Percentiles rank a stretch among this genome's conserved stretches.
Evolutionary conservation across 2,113 vertebrate species (phyloP).

Genomic region (Arizona elegans): DNA sequence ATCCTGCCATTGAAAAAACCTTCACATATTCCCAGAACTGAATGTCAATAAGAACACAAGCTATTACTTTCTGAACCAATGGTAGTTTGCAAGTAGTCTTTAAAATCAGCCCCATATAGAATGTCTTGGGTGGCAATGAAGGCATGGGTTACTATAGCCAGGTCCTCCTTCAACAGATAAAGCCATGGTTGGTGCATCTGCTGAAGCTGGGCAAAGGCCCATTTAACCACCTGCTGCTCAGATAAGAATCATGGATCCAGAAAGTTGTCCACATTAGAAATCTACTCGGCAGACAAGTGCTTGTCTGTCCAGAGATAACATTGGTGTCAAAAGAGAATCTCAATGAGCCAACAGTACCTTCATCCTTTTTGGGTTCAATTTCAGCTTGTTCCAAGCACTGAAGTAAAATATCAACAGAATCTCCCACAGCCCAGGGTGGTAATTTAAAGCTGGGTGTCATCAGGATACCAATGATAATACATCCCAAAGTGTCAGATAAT

Average conservation of each 20-base stretch:
- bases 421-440: neutral
- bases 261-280: neutral
- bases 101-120: neutral
- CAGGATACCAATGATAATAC: neutral
- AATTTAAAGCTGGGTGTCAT: neutral
- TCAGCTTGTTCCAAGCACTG: neutral
- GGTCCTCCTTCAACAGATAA: neutral
- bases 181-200: neutral
- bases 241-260: neutral
- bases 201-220: no score
- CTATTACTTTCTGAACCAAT: neutral
- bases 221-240: neutral
- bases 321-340: neutral
- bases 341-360: neutral
- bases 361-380: neutral
- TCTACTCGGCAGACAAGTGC: neutral
- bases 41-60: neutral
- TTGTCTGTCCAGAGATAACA: neutral
- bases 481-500: neutral
- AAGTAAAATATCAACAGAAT: neutral
- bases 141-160: neutral
- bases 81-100: neutral
- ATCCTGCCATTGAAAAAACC: neutral
- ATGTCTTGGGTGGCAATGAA: neutral
- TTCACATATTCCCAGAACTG: neutral